Conservation (phyloP, 2,888 invertebrate genomes). For the Macaria notata region DNA sequence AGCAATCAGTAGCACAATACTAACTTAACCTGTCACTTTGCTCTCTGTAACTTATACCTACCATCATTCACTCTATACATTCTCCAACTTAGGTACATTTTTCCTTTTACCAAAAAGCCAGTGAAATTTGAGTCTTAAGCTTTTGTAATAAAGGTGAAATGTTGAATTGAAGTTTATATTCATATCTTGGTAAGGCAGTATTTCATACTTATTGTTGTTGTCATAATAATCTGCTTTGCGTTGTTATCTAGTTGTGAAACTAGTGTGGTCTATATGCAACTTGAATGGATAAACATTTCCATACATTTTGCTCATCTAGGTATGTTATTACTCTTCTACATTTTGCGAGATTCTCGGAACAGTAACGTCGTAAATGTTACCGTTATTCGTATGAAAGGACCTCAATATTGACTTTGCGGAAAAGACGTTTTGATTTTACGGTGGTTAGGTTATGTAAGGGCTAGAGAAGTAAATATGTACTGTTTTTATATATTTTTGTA, state of each 20-base stretch:
- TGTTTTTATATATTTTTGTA: too few relatives aligned
- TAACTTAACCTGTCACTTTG: constrained; percentile 61
- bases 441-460: too few relatives aligned
- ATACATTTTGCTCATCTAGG: constrained; percentile 15
- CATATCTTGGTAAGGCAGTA: constrained; percentile 35
- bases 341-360: too few relatives aligned
- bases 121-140: constrained; percentile 12
- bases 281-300: constrained; percentile 11
- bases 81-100: constrained; percentile 32
- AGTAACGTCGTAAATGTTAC: too few relatives aligned
- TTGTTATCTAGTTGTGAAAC: constrained; percentile 42
- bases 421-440: too few relatives aligned
- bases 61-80: constrained; percentile 57
- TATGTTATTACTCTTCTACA: too few relatives aligned
- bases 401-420: too few relatives aligned
- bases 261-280: constrained; percentile 43
- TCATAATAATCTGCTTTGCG: constrained; percentile 55
- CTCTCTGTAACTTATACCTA: constrained; percentile 54
- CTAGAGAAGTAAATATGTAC: too few relatives aligned
- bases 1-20: constrained; percentile 56
- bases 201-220: constrained; percentile 57
- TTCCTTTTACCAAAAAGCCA: background rate
- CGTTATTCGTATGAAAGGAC: too few relatives aligned
- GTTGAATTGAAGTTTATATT: background rate
- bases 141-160: background rate